phyloP scores from a whole-genome alignment of 2,888 invertebrate genomes.

The Drosophila limbata region DNA sequence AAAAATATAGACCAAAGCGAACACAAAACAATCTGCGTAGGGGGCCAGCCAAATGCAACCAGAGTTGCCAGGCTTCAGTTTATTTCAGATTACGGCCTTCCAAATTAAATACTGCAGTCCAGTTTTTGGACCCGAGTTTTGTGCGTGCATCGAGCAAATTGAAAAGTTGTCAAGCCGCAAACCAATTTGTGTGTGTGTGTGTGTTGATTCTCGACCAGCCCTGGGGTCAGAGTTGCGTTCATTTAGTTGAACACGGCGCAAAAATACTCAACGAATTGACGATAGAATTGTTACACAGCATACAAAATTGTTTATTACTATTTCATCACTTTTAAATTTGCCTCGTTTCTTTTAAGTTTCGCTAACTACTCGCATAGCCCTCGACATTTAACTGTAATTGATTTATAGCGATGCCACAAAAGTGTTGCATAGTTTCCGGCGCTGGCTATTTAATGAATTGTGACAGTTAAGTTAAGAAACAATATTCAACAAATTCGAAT shows the following conservation, averaged over 20 bases:
- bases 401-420: not conserved
- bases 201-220: constrained; percentile 5
- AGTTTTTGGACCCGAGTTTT: constrained; percentile 20
- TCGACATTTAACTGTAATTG: not conserved
- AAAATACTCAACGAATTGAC: constrained; percentile 3
- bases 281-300: not conserved
- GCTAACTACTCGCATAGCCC: not conserved
- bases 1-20: constrained; percentile 2
- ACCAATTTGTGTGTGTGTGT: constrained; percentile 28
- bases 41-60: not conserved
- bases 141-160: constrained; percentile 57
- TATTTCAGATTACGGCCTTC: constrained; percentile 28
- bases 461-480: constrained; percentile 20
- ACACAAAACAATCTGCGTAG: constrained; percentile 52
- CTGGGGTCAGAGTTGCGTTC: not conserved
- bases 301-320: not conserved
- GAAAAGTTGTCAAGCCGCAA: constrained; percentile 62
- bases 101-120: constrained; percentile 56
- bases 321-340: no score
- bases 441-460: not conserved
- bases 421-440: constrained; percentile 1
- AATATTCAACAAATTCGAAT: constrained; percentile 20
- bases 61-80: constrained; percentile 25
- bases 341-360: not conserved
- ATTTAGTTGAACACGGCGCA: constrained; percentile 4